Base-by-base conservation (phyloP, 1,140 invertebrate genomes). In the Monochamus saltuarius region DNA sequence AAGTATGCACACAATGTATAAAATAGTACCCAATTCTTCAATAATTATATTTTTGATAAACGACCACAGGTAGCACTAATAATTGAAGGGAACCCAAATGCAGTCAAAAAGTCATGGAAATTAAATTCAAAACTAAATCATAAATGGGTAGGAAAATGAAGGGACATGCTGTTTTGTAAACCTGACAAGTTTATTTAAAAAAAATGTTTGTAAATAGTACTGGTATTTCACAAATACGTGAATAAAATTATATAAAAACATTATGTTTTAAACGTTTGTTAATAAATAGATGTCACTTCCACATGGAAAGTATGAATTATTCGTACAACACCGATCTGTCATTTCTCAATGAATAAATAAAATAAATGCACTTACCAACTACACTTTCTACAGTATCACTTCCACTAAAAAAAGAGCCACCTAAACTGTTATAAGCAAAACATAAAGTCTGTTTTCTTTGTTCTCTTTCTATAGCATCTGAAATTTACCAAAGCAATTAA, bases 341-440 rank as follows among this genome's bases (percentile, higher is more conserved):
- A 40, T 14, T 59, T 43, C 1, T 29, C 7, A 19, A 14, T n/a
- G 14, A 22, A 55, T n/a, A 42, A 40, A 37, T 47, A 16, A 2
- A 46, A 16, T n/a, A 37, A 37, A 39, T 42, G 46, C 8, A 78
- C 83, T 82, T 75, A 89, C 88, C 87, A 61, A 90, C 82, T 65
- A 89, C 86, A 68, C 87, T 89, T 72, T 89, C 88, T 22, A 90
- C 87, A 8, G 87, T 88, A 68, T 89, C 87, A 67, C 83, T 85
- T 16, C 78, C 64, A 81, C 79, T 71, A 79, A 79, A 62, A 80
- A 81, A 76, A 74, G 77, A 76, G 68, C 77, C 60, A 19, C 71
- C 70, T 34, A 79, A 78, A 62, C 80, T 80, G 52, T 80, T 75
- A 70, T 84, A 84, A 13, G 84, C 77, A 64, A 87, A 75, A 62